Base-by-base conservation (phyloP, 2,797 vertebrate species). In the Gorsachius magnificus region DNA sequence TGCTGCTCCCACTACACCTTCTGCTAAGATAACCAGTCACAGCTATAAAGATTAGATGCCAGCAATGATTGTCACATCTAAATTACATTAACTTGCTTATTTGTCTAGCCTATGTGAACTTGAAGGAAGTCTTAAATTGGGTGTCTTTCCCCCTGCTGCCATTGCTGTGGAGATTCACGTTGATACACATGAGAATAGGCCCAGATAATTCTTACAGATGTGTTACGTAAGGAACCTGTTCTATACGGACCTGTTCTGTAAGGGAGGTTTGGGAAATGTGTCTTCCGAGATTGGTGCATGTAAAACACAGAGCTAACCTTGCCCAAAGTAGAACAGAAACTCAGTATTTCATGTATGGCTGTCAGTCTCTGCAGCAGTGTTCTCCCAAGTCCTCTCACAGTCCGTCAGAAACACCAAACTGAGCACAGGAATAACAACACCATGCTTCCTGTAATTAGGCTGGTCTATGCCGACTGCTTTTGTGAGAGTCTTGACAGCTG, bases 171-270 rank as follows among this genome's bases (percentile, higher is more conserved):
- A 68, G 25, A 35, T 78, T 41, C 9, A 12, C 12, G 5, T 38
- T 87, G 10, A 6, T 60, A 29, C 17, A 60, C 13, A 16, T 36
- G 31, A 31, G 11, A 45, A 35, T 16, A 57, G 26, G 24, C 33
- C 18, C 46, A 50, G 29, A 11, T 57, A 50, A 50, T 61, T 45
- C 5, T n/a, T 86, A 21, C 5, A 14, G 20, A 33, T 56, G 2
- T 60, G 4, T 41, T 43, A 5, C 0, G 1, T 72, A 9, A 45
- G 14, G 22, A 50, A 1, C 14, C 8, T 81, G 28, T 54, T 36
- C 17, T 45, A 7, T 24, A n/a, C 35, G 43, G 16, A 57, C 35
- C 25, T 26, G 10, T 25, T 64, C 24, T 63, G 25, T 74, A 41
- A 83, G 38, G n/a, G 25, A 71, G 5, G 1, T n/a, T 25, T 4